Base-by-base conservation (phyloP, 2,113 vertebrate species). In the Cynoglossus semilaevis region DNA sequence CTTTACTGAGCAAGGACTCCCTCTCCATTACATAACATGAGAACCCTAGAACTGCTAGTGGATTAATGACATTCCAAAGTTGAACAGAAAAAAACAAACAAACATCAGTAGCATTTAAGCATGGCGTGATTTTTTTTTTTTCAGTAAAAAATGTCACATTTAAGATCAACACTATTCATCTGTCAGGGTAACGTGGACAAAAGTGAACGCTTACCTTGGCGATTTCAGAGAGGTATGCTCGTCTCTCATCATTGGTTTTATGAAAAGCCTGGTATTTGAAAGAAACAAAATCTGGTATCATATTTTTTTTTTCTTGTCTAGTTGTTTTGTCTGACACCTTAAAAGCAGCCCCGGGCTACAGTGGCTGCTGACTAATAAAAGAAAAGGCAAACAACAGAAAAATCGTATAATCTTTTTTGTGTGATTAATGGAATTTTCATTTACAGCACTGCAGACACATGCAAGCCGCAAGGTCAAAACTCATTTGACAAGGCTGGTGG, bases 161-260 rank as follows among this genome's bases (percentile, higher is more conserved):
- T 55, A 50, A 2, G 35, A 53, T 49, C 11, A 49, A 43, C 55
- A 45, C 38, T 50, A 22, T n/a, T 50, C 22, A 35, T 4, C 51
- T 17, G 46, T n/a, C 47, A 40, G 48, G n/a, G 4, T 51, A 5
- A 36, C 19, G n/a, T 15, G 16, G 19, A 55, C 42, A 15, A 47
- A 66, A 44, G 41, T 7, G 4, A 44, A 17, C 5, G 10, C 78
- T 90, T 88, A 96, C 94, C 91, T 89, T 91, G 34, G 91, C 85
- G 29, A 95, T 92, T 87, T 94, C 92, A 8, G 90, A 83, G 43
- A 94, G 76, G 67, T 91, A 95, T 0, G 77, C 81, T 45, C 65
- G 74, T 10, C 79, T 75, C 73, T 95, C 92, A 51, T 88, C 89
- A 22, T 91, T 94, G 81, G 90, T 89, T 81, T 87, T 94, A 70